These are phyloP conservation scores for Athripsodes cinereus DNA, from an alignment of 2,888 invertebrate species.

Conservation along the genomic window DNA sequence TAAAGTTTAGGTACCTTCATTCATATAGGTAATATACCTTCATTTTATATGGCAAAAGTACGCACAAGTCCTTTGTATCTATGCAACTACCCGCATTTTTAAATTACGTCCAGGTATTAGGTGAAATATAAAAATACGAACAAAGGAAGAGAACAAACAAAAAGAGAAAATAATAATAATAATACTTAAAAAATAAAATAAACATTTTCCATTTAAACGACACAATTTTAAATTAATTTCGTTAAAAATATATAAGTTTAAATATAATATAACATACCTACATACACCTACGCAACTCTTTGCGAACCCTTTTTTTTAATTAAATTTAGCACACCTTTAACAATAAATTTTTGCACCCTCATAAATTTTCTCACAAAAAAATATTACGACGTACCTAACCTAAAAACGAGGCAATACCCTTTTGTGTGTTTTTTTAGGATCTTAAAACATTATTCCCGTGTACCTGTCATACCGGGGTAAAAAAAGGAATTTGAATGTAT, in stretches of 20 bases:
- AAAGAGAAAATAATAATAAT: neutral
- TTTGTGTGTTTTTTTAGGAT: constrained; percentile 7
- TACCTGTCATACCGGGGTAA: constrained; percentile 3
- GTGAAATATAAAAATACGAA: no score
- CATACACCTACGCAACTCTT: neutral
- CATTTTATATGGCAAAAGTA: no score
- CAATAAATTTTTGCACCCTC: constrained; percentile 10
- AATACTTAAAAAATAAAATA: neutral
- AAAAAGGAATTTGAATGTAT: constrained; percentile 9
- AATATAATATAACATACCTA: no score
- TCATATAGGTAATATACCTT: no score
- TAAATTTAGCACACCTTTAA: constrained; percentile 2
- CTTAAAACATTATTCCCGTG: constrained; percentile 8
- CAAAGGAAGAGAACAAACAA: neutral
- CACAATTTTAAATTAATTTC: neutral
- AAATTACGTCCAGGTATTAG: no score
- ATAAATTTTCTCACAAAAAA: constrained; percentile 9
- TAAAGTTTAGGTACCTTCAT: no score
- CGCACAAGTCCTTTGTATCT: no score
- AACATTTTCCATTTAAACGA: neutral
- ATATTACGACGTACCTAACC: neutral
- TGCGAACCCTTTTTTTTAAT: neutral
- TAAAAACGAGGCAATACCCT: neutral
- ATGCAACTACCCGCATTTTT: no score
- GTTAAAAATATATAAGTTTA: neutral